Evolutionary conservation across 2,888 invertebrate species (phyloP), one percentile per base, ranked within the genome.

Genomic region (Patella ulyssiponensis): DNA sequence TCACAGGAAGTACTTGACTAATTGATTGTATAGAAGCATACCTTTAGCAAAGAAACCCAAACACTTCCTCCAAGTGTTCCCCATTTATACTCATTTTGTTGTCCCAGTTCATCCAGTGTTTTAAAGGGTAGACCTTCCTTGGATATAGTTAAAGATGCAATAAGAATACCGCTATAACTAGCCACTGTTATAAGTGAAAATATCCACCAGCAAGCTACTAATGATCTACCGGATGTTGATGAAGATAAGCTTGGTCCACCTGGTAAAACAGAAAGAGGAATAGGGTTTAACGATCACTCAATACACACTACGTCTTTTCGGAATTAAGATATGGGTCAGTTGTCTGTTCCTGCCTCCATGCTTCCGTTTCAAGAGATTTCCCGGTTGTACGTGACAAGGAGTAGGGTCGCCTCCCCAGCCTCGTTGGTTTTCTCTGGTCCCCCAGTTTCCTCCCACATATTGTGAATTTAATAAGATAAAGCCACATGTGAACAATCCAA

Each of bases 121-220:
- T 86, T 79, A 74, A 90, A 89, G 0, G 89, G 89, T 3, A 84
- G 81, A 73, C 77, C 83, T 51, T 86, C 85, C 33, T 84, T 84
- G 56, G 83, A 82, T 7, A 90, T 88, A 14, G 90, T 87, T 3
- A 90, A 84, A 81, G 88, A 90, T 23, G 90, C 89, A 23, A 89
- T 88, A 7, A 90, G 86, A 77, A 89, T 90, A 0, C 90, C 89
- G 23, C 89, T 86, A 81, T 90, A 90, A 0, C 87, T 89, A 12
- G 87, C 88, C 2, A 64, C 64, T 11, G 64, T 82, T 2, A 88
- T 83, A 17, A 90, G 85, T 20, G 84, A 84, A 71, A 88, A 87
- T 17, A 88, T 70, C 85, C 87, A 86, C 85, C 86, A 88, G 70
- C 83, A 85, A 20, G 86, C 85, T 44, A 87, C 79, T 73, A 88